Conservation (phyloP, 2,797 vertebrate genomes). For the Halcyon badia region DNA sequence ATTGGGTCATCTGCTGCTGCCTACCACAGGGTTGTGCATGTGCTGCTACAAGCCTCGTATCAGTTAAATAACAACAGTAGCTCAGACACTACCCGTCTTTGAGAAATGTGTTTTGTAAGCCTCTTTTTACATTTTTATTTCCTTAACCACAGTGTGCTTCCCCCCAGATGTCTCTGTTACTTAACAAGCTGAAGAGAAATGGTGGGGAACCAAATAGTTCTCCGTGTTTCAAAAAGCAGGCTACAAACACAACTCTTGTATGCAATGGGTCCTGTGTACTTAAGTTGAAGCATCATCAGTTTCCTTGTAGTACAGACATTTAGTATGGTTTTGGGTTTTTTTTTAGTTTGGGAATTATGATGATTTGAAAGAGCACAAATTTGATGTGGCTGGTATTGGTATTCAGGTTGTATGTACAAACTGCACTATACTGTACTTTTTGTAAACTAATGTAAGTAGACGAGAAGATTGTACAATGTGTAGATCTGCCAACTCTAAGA, state of each 20-base stretch:
- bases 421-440: constrained; percentile 71
- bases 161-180: background rate
- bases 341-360: constrained; percentile 27
- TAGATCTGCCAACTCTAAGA: constrained; percentile 67
- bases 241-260: background rate
- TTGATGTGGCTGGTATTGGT: constrained; percentile 40
- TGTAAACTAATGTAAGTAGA: constrained; percentile 73
- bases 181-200: background rate
- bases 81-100: background rate
- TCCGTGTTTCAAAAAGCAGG: background rate
- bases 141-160: background rate
- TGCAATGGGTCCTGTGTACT: background rate
- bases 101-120: background rate
- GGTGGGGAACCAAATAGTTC: background rate
- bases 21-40: background rate
- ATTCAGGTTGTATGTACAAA: constrained; percentile 71
- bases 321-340: background rate
- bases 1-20: background rate
- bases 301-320: constrained; percentile 14
- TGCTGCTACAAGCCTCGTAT: background rate
- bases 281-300: background rate
- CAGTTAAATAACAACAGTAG: background rate
- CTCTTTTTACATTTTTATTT: background rate
- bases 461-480: constrained; percentile 67
- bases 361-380: constrained; percentile 72